These are phyloP conservation scores for Lycocorax pyrrhopterus DNA, from an alignment of 2,113 vertebrate genomes.

Conservation along the genomic window DNA sequence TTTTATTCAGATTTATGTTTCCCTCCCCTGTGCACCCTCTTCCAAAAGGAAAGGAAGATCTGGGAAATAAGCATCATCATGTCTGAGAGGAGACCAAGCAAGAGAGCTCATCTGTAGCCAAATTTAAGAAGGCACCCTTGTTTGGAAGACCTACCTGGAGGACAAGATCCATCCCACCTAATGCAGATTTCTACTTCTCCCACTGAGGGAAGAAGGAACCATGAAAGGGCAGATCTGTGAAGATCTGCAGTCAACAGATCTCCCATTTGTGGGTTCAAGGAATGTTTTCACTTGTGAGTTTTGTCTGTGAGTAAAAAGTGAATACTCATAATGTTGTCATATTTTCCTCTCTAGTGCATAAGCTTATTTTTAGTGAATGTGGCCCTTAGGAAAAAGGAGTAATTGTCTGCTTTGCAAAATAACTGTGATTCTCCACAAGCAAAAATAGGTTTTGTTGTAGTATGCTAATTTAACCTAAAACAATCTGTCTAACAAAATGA, in stretches of 20 bases:
- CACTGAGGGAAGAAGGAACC: not conserved
- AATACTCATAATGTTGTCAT: not conserved
- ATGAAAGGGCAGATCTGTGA: not conserved
- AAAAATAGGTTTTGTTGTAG: not conserved
- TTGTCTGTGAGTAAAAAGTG: not conserved
- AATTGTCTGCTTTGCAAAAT: slow-evolving; percentile 4
- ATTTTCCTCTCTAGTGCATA: not conserved
- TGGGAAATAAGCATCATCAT: not conserved
- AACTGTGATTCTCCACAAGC: not conserved
- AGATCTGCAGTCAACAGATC: not conserved
- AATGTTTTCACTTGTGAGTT: not conserved
- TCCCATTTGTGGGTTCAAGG: not conserved
- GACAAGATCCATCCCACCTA: not conserved
- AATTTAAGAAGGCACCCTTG: not conserved
- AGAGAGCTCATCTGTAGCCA: not conserved
- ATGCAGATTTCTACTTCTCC: not conserved
- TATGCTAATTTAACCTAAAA: not conserved
- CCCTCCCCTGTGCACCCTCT: not conserved
- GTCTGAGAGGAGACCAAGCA: not conserved
- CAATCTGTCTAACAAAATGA: not conserved
- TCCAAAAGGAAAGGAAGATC: not conserved
- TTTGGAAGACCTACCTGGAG: not conserved
- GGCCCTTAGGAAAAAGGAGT: not conserved
- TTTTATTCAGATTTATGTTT: not conserved
- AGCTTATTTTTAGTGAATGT: slow-evolving; percentile 36